Percentiles rank a stretch among this genome's conserved stretches.
phyloP scores from a whole-genome alignment of 2,797 vertebrate genomes.

The Acridotheres tristis region DNA sequence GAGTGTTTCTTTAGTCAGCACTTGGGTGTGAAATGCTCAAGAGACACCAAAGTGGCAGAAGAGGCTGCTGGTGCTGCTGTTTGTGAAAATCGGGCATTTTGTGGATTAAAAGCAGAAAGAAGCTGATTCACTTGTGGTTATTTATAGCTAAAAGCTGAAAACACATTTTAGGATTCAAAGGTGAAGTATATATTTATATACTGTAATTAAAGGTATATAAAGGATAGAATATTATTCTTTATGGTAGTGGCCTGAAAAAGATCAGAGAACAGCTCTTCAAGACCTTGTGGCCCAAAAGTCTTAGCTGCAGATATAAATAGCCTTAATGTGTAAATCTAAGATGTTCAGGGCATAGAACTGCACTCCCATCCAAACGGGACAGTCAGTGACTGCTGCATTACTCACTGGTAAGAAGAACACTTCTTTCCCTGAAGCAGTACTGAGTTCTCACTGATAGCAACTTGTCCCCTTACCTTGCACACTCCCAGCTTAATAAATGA shows the following conservation, averaged over 20 bases:
- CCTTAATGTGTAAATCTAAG: neutral
- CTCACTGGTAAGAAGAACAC: neutral
- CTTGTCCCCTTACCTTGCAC: neutral
- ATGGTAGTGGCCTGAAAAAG: neutral
- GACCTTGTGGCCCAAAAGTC: neutral
- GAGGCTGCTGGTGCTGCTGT: neutral
- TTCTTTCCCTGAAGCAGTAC: neutral
- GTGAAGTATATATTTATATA: neutral
- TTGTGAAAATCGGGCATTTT: neutral
- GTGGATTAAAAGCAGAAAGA: neutral
- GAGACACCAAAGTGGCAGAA: neutral
- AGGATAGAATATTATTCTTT: neutral
- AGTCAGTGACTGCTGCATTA: neutral
- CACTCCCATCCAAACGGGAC: accelerated
- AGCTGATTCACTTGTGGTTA: neutral
- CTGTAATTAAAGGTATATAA: neutral
- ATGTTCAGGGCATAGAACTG: neutral
- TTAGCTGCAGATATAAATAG: neutral
- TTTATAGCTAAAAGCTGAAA: neutral
- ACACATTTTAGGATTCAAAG: neutral
- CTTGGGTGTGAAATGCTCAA: neutral
- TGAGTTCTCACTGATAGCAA: neutral
- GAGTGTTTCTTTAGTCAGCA: neutral
- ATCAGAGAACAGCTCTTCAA: neutral
- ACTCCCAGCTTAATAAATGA: neutral